phyloP scores from a whole-genome alignment of 2,113 vertebrate genomes.

The Siniperca knerii region DNA sequence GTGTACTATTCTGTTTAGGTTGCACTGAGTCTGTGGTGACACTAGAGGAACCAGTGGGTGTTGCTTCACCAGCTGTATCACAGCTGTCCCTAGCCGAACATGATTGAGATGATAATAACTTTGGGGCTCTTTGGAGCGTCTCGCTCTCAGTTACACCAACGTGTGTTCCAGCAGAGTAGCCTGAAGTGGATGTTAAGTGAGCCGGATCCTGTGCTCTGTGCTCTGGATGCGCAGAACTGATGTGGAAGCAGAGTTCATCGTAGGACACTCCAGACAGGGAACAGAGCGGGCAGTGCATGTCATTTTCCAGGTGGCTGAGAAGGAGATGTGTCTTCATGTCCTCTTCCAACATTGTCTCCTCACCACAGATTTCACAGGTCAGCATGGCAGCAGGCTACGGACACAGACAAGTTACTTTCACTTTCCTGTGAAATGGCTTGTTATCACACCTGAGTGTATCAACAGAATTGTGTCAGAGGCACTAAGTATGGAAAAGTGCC shows the following conservation, averaged over 20 bases:
- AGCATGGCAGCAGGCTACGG: slow-evolving; percentile 78
- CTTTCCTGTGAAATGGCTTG: not conserved
- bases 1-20: not conserved
- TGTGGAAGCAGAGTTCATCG: slow-evolving; percentile 84
- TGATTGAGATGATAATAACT: not conserved
- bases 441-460: not conserved
- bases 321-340: slow-evolving; percentile 84
- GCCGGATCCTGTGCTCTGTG: not conserved
- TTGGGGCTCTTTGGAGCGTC: not conserved
- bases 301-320: slow-evolving; percentile 80
- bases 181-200: not conserved
- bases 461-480: not conserved
- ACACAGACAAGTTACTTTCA: not conserved
- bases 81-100: not conserved
- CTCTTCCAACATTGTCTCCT: slow-evolving; percentile 80
- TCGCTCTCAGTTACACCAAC: not conserved
- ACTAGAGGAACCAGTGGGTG: not conserved
- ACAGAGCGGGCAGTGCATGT: slow-evolving; percentile 84
- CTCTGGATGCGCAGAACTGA: slow-evolving; percentile 82
- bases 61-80: not conserved
- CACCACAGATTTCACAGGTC: slow-evolving; percentile 87
- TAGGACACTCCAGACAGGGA: slow-evolving; percentile 81
- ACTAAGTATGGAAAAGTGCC: not conserved
- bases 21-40: not conserved
- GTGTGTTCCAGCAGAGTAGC: not conserved